Evolutionary conservation across 2,797 vertebrate genomes (phyloP), one percentile per base, ranked within the genome.

Genomic region (Microcaecilia unicolor): DNA sequence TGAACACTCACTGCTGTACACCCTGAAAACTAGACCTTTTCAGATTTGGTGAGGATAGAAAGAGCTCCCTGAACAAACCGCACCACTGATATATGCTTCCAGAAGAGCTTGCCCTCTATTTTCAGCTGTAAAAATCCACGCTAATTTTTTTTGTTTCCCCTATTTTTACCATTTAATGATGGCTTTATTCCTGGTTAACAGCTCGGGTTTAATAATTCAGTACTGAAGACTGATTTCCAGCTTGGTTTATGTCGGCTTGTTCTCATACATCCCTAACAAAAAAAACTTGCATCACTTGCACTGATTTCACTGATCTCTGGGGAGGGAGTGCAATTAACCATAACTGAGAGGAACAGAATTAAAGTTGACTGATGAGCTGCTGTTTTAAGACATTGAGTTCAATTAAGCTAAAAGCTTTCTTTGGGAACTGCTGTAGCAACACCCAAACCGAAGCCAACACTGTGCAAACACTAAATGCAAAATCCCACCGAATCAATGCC

Each of bases 381-480:
- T 58, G 57, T 48, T 70, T 59, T 63, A 64, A 72, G 72, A 61
- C 25, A 44, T 28, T 56, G 63, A 7, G 55, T 66, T 76, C 80
- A 79, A 79, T 82, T 76, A 80, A 46, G 40, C 65, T 81, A 69
- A 80, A 81, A 85, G 76, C 78, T 66, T 80, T 58, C 62, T 45
- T 49, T 58, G 48, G 5, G 31, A 31, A 37, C 47, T 24, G 31
- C 18, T 22, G n/a, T n/a, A n/a, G n/a, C n/a, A n/a, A n/a, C n/a
- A n/a, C n/a, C n/a, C n/a, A n/a, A n/a, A n/a, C n/a, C n/a, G n/a
- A n/a, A n/a, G n/a, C n/a, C n/a, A n/a, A n/a, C n/a, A n/a, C n/a
- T n/a, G n/a, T n/a, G n/a, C n/a, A n/a, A n/a, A n/a, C n/a, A n/a
- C n/a, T n/a, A n/a, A n/a, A n/a, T n/a, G n/a, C n/a, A n/a, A n/a